phyloP scores from a whole-genome alignment of 2,797 vertebrate genomes.

The Sebastes cheni region DNA sequence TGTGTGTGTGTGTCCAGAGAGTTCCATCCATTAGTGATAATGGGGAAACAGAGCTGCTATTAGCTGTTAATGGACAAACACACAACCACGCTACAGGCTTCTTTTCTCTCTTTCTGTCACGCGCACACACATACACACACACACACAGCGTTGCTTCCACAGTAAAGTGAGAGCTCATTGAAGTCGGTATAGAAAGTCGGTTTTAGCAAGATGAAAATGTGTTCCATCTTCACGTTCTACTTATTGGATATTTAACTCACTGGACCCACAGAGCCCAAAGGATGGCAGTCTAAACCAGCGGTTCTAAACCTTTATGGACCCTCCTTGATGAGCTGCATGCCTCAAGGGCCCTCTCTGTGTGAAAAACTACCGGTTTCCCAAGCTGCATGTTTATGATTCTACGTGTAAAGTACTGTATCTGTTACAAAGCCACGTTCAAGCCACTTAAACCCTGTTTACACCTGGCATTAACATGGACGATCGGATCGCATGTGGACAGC shows the following conservation, averaged over 20 bases:
- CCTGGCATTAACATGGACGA: neutral
- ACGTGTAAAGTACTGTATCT: too few species aligned
- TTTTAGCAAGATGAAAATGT: slow-evolving; percentile 1
- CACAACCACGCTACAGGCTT: slow-evolving; percentile 47
- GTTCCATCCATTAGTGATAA: slow-evolving; percentile 79
- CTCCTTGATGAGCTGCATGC: neutral
- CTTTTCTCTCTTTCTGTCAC: neutral
- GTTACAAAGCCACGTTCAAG: neutral
- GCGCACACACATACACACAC: neutral
- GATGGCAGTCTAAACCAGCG: neutral
- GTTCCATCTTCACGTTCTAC: neutral
- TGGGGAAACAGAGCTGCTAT: slow-evolving; percentile 75
- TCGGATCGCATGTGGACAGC: neutral
- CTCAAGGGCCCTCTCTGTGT: neutral
- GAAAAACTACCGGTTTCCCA: neutral
- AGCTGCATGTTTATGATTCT: neutral
- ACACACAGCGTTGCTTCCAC: neutral
- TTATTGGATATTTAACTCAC: neutral
- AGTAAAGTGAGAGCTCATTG: slow-evolving; percentile 6
- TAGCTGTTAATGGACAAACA: slow-evolving; percentile 79
- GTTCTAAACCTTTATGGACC: neutral
- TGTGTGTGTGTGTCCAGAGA: slow-evolving; percentile 59
- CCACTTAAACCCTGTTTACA: neutral
- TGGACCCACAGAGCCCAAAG: neutral
- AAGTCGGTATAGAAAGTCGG: neutral